These are phyloP conservation scores for Xenopus tropicalis DNA, from an alignment of 2,113 vertebrate genomes.

Conservation along the genomic window UCB_Xtro_10.0 CM004443.2:188050001-188050500, in stretches of 20 bases:
- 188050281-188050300: slow-evolving; percentile 12
- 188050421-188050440: slow-evolving; percentile 14
- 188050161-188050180: too few relatives aligned
- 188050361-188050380: not conserved
- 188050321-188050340: not conserved
- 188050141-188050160: too few relatives aligned
- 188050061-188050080: too few relatives aligned
- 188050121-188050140: too few relatives aligned
- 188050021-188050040: too few relatives aligned
- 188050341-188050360: not conserved
- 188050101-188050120: too few relatives aligned
- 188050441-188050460: slow-evolving; percentile 74
- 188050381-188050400: slow-evolving; percentile 40
- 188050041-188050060: too few relatives aligned
- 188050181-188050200: too few relatives aligned
- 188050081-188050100: too few relatives aligned
- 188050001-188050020: too few relatives aligned
- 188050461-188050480: slow-evolving; percentile 54
- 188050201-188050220: not conserved
- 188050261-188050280: slow-evolving; percentile 48
- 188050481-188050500: slow-evolving; percentile 58
- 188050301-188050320: not conserved
- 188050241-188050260: slow-evolving; percentile 58
- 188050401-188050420: slow-evolving; percentile 38
- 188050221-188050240: slow-evolving; percentile 33